Base-by-base conservation (phyloP, 2,888 invertebrate genomes). In the Keiferia lycopersicella region DNA sequence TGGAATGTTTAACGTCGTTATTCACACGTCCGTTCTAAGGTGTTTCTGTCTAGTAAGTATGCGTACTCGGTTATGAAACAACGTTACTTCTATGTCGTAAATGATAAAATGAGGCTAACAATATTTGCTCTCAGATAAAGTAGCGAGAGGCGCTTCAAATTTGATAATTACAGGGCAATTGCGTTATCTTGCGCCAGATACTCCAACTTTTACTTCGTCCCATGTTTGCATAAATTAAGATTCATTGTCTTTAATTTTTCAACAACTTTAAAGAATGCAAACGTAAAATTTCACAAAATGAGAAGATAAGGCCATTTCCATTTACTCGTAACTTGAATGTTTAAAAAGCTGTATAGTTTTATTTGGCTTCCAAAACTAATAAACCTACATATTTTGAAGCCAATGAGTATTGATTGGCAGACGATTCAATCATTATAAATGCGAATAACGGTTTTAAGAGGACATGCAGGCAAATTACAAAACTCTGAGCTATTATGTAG, bases 81-180 rank as follows among this genome's bases (percentile, higher is more conserved):
- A 68, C n/a, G n/a, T n/a, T n/a, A n/a, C 70, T 2, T n/a, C 51
- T 51, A 51, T 16, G 65, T 76, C 73, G 80, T 82, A 78, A 81
- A 80, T 76, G 78, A 81, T 80, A 81, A 82, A 85, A 81, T 73
- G 75, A 77, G 80, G 77, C 77, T 79, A 80, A 83, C 84, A 84
- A 86, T 88, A 86, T 91, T 91, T 88, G 78, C 83, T 81, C 76
- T 79, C 67, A 75, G 91, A 91, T 90, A 89, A 64, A 84, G 78
- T 79, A 77, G 79, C 76, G 70, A 80, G 78, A 80, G 83, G 83
- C 77, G 81, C 82, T 84, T 86, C 79, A 87, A 89, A 86, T 87
- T 87, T 88, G 84, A 83, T 90, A 90, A 89, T 88, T 89, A 86
- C 83, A 77, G 75, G 83, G 83, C 81, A 85, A 67, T 61, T 85